Percentiles rank a stretch among this genome's conserved stretches.
These are phyloP conservation scores for Corbicula japonica DNA, from an alignment of 2,888 invertebrate genomes.

Conservation along the genomic window DNA sequence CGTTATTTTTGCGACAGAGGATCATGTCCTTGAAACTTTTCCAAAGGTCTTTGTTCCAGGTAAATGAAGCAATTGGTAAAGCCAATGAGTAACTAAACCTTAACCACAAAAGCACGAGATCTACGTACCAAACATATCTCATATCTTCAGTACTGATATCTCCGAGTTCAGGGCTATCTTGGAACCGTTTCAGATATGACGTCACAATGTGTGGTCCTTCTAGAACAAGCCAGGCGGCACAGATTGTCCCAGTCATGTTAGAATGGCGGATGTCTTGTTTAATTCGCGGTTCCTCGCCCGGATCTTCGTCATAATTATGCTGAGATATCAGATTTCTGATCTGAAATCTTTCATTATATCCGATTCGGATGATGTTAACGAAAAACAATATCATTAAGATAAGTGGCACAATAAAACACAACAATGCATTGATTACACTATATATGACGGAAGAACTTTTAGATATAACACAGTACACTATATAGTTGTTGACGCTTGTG, in stretches of 20 bases:
- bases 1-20: conserved; percentile 81
- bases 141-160: conserved; percentile 47
- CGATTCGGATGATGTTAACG: conserved; percentile 69
- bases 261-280: conserved; percentile 72
- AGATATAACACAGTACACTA: conserved; percentile 77
- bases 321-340: conserved; percentile 68
- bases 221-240: conserved; percentile 77
- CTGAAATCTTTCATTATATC: conserved; percentile 67
- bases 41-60: conserved; percentile 82
- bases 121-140: conserved; percentile 78
- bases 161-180: conserved; percentile 67
- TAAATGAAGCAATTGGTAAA: conserved; percentile 78
- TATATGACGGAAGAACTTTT: conserved; percentile 74
- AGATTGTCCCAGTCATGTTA: conserved; percentile 74
- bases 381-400: conserved; percentile 73
- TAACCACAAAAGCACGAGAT: conserved; percentile 81
- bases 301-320: conserved; percentile 69
- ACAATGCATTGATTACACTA: conserved; percentile 65
- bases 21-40: conserved; percentile 79
- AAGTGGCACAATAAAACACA: conserved; percentile 78
- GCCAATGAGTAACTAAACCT: conserved; percentile 78
- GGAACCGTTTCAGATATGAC: conserved; percentile 69
- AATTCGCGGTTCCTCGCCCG: conserved; percentile 61
- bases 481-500: conserved; percentile 68
- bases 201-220: conserved; percentile 78